Conservation (phyloP, 2,888 invertebrate species). For the Tortricodes alternella region DNA sequence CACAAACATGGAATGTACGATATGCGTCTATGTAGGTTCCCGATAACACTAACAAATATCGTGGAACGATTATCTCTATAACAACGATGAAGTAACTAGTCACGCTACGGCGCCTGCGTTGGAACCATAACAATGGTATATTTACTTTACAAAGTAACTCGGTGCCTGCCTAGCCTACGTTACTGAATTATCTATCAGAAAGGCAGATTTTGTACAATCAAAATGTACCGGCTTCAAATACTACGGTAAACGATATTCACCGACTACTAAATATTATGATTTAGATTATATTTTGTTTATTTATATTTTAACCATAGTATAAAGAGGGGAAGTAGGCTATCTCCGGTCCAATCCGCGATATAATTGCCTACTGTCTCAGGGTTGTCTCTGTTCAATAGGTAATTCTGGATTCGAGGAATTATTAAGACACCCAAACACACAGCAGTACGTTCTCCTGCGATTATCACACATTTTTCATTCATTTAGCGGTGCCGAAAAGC, state of each 20-base stretch:
- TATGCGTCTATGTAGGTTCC: slow-evolving; percentile 82
- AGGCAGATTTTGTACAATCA: slow-evolving; percentile 60
- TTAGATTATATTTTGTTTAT: slow-evolving; percentile 32
- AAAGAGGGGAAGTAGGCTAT: too few relatives aligned
- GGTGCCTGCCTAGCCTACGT: slow-evolving; percentile 46
- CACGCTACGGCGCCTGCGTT: slow-evolving; percentile 54
- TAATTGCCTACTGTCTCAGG: too few relatives aligned
- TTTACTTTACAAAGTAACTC: slow-evolving; percentile 43
- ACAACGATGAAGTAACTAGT: slow-evolving; percentile 77
- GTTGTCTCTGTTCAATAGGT: too few relatives aligned
- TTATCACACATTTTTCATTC: too few relatives aligned
- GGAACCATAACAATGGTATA: slow-evolving; percentile 64
- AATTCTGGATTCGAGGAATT: too few relatives aligned
- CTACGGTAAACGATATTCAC: slow-evolving; percentile 44
- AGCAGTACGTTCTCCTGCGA: too few relatives aligned
- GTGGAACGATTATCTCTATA: slow-evolving; percentile 75
- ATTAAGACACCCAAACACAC: too few relatives aligned
- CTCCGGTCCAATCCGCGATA: too few relatives aligned
- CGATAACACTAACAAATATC: slow-evolving; percentile 76
- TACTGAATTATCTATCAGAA: slow-evolving; percentile 55
- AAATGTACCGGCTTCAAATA: slow-evolving; percentile 45
- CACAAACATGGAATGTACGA: slow-evolving; percentile 83
- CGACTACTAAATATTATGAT: slow-evolving; percentile 34
- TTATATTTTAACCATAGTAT: too few relatives aligned
- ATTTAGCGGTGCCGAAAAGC: too few relatives aligned